Base-by-base conservation (phyloP, 1,140 invertebrate genomes). In the Sarcophaga peregrina region DNA sequence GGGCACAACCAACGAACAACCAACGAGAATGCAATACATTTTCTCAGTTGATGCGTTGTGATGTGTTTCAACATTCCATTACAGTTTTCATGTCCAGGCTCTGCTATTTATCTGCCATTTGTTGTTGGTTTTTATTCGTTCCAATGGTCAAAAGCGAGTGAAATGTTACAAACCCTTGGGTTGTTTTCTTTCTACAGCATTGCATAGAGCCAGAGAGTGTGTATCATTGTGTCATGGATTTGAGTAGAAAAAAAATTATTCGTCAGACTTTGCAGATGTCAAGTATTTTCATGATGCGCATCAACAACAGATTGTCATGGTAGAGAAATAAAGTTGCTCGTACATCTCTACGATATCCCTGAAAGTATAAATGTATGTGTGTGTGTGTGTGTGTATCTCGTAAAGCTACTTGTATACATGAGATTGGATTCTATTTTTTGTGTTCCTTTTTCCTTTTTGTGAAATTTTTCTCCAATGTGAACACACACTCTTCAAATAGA, bases 251-350 rank as follows among this genome's bases (percentile, higher is more conserved):
- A 68, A 68, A 20, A 68, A n/a, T 58, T 58, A 58, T 68, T 68
- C 62, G 62, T 68, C 62, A 68, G 62, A 68, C 9, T 68, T n/a
- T 68, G n/a, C 20, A 20, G 17, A 68, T 68, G 62, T 68, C 62
- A 68, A 68, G 62, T n/a, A 68, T 68, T 68, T 68, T 68, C 62
- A 17, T 68, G 62, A 68, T 68, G 62, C 62, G 62, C 62, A 68
- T 68, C 62, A 68, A 68, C 62, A 68, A 68, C 62, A 68, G n/a
- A 68, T 68, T 68, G 62, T 68, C n/a, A 68, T 68, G 20, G 5
- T 17, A 25, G 20, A 68, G 17, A 8, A 52, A 52, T 52, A 37
- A 37, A 37, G 25, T 37, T 37, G 25, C 25, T n/a, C 25, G 25
- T 37, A 37, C 25, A 37, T 37, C 25, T 37, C 1, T 37, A n/a